Evolutionary conservation across 2,797 vertebrate genomes (phyloP).

Genomic region (Rhinogobio ventralis): DNA sequence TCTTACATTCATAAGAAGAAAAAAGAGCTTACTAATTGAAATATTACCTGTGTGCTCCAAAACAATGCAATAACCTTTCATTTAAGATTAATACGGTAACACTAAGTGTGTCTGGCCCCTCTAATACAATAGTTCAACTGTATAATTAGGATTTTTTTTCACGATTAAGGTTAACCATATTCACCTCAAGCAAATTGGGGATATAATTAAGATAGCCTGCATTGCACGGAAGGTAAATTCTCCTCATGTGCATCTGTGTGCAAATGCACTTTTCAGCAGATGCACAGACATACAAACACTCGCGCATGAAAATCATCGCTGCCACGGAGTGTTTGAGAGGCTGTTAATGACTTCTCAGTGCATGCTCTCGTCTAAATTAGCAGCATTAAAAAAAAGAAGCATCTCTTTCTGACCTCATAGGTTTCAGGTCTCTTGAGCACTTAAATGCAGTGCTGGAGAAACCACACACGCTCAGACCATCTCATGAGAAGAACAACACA

Average conservation of each 20-base stretch:
- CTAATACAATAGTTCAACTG: constrained; percentile 9
- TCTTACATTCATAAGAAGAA: constrained; percentile 8
- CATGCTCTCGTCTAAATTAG: constrained; percentile 57
- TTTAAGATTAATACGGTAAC: constrained; percentile 13
- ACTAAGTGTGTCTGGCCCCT: background rate
- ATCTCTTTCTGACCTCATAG: constrained; percentile 38
- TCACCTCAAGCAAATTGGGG: background rate
- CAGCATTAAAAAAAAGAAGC: constrained; percentile 53
- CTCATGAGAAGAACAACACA: background rate
- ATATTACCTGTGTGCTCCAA: background rate
- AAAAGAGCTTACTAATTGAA: constrained; percentile 13
- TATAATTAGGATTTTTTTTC: constrained; percentile 20
- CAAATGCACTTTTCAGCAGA: constrained; percentile 1
- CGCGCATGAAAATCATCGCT: constrained; percentile 43
- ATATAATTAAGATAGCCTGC: background rate
- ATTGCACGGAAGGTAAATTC: background rate
- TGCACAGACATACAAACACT: constrained; percentile 11
- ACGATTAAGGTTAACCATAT: background rate
- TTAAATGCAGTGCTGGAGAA: background rate
- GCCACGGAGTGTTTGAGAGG: constrained; percentile 29
- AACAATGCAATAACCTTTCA: constrained; percentile 30
- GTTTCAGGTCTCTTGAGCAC: constrained; percentile 14
- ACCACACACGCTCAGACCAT: constrained; percentile 7
- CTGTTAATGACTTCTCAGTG: constrained; percentile 55
- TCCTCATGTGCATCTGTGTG: background rate